Conservation (phyloP, 2,797 vertebrate genomes). For the Anas bahamensis region DNA sequence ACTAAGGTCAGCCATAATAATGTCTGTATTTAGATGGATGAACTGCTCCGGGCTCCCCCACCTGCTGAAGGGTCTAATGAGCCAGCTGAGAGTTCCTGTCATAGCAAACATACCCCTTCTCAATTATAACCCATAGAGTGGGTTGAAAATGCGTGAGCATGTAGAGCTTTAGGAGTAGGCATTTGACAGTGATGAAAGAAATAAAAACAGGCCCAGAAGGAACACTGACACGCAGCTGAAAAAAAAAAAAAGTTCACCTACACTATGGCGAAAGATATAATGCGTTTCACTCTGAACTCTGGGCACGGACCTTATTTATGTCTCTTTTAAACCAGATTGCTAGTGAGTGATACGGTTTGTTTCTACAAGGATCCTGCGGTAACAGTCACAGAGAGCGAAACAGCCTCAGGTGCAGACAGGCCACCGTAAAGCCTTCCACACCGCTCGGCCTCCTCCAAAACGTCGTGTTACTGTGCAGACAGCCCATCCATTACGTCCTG, state of each 20-base stretch:
- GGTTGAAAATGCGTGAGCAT: background rate
- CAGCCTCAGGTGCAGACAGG: conserved; percentile 7
- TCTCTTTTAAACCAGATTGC: background rate
- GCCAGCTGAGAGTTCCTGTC: conserved; percentile 29
- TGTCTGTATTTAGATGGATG: conserved; percentile 31
- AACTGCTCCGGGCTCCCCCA: conserved; percentile 31
- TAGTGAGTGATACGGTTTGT: background rate
- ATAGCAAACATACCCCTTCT: background rate
- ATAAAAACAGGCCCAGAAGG: conserved; percentile 33
- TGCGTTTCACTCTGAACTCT: background rate
- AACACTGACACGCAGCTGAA: background rate
- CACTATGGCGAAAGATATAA: background rate
- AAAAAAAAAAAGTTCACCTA: background rate
- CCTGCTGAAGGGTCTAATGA: conserved; percentile 59
- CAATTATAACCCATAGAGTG: background rate
- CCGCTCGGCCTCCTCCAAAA: background rate
- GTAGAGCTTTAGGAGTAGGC: background rate
- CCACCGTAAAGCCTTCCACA: background rate
- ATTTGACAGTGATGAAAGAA: conserved; percentile 36
- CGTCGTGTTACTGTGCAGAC: rapidly evolving
- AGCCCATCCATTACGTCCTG: background rate
- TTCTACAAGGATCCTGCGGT: background rate
- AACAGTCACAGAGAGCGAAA: background rate
- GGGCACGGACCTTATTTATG: background rate
- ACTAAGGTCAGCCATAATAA: conserved; percentile 51